Evolutionary conservation across 2,888 invertebrate species (phyloP).

Genomic region (Biston stratarius): DNA sequence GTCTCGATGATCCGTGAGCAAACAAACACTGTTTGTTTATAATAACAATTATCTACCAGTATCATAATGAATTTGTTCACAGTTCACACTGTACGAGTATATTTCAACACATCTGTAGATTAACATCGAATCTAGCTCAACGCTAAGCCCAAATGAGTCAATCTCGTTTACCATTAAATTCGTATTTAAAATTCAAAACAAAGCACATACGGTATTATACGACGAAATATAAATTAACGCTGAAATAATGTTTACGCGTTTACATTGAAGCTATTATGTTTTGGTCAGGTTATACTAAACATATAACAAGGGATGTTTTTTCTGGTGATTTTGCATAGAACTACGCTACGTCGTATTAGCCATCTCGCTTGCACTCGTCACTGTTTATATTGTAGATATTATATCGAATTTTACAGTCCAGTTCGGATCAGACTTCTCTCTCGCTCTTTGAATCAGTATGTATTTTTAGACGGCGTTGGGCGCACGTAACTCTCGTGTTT

Average conservation of each 20-base stretch:
- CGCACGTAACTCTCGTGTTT: constrained; percentile 55
- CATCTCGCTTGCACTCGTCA: constrained; percentile 34
- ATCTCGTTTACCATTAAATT: constrained; percentile 8
- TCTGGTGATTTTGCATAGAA: constrained; percentile 29
- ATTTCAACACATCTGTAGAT: background rate
- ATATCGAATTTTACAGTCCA: constrained; percentile 73
- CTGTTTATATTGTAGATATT: constrained; percentile 32
- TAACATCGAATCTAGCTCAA: background rate
- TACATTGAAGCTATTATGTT: background rate
- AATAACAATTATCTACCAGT: constrained; percentile 15
- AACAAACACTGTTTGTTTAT: constrained; percentile 2
- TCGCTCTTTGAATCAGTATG: constrained; percentile 63
- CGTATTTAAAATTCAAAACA: background rate
- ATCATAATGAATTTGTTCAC: no score
- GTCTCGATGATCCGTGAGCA: background rate
- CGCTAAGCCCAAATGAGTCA: constrained; percentile 12
- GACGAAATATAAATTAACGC: background rate
- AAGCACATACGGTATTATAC: background rate
- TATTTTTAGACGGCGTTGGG: constrained; percentile 72
- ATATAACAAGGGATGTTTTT: constrained; percentile 39
- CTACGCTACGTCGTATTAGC: constrained; percentile 21
- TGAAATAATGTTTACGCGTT: background rate
- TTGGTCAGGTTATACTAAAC: constrained; percentile 28
- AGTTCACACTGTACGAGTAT: no score
- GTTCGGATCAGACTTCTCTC: constrained; percentile 49